These are phyloP conservation scores for Phymatocera aterrima DNA, from an alignment of 2,888 invertebrate species.

Conservation along the genomic window DNA sequence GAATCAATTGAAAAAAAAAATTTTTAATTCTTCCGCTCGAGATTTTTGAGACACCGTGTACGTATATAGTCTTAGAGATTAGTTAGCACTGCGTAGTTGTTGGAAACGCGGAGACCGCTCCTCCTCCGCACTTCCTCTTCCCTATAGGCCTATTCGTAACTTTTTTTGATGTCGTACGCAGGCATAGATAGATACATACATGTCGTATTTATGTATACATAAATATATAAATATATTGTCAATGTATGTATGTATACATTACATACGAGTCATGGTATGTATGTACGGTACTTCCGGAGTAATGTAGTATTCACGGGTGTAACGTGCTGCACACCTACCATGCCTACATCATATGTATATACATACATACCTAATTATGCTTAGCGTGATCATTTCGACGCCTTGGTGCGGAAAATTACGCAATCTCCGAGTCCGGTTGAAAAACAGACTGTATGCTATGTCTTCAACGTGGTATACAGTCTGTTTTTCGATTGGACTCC, in stretches of 20 bases:
- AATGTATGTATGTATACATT: background rate
- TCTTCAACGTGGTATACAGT: too few relatives aligned
- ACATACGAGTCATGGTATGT: too few relatives aligned
- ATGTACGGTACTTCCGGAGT: too few relatives aligned
- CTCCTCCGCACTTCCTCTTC: background rate
- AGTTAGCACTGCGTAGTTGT: slow-evolving; percentile 33
- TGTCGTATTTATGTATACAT: background rate
- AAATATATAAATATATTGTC: background rate
- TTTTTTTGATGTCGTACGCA: background rate
- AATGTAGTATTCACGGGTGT: too few relatives aligned
- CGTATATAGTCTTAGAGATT: background rate
- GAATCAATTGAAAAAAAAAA: background rate
- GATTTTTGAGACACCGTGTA: background rate
- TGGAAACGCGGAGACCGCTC: background rate
- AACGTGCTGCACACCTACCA: too few relatives aligned
- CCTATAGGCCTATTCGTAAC: background rate
- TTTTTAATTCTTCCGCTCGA: background rate
- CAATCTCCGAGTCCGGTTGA: too few relatives aligned
- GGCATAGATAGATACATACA: background rate
- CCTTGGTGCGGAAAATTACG: too few relatives aligned
- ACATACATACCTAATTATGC: too few relatives aligned
- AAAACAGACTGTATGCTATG: too few relatives aligned
- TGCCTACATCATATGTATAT: too few relatives aligned
- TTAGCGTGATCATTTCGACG: too few relatives aligned
- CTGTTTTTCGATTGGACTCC: too few relatives aligned